Base-by-base conservation (phyloP, 2,797 vertebrate genomes). In the Liasis olivaceus region DNA sequence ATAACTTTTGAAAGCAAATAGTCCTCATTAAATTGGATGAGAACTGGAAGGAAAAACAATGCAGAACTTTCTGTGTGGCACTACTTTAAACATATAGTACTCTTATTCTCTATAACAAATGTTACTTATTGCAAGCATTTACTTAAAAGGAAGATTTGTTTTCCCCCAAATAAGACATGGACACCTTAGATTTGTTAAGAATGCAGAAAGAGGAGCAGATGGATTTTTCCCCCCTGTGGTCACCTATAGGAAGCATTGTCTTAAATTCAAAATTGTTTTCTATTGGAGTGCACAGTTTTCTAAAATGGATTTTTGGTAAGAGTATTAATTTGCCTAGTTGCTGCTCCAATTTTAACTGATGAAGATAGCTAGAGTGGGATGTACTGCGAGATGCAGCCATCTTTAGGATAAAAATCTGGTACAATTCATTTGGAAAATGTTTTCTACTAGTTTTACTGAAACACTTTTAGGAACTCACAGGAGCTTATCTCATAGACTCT, bases 381-480 rank as follows among this genome's bases (percentile, higher is more conserved):
- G 90, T 77, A 17, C 17, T 77, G 51, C 31, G 60, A 91, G 66
- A 72, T 87, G 88, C 92, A 81, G 51, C 91, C 95, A 94, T 95
- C 94, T 89, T 77, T 87, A 91, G 92, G 93, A 95, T 81, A 91
- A 94, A 95, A 93, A 89, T 90, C 63, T 28, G 88, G 91, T 11
- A 13, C 17, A 31, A 36, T 77, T 77, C 42, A 31, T 31, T 59
- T 54, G 47, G n/a, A 56, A 28, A 54, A 31, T 56, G 64, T 24
- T 31, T 69, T 26, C 17, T 47, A 17, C 22, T 54, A 26, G 15
- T 14, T 59, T n/a, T 3, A 22, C 14, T 42, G 20, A 81, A 90
- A 87, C 3, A 13, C 14, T 4, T 64, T 28, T 14, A 47, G 77
- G 28, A 36, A 4, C 13, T 62, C 47, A 31, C 14, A 36, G 69